These are phyloP conservation scores for Seira musarum DNA, from an alignment of 2,888 invertebrate species.

Conservation along the genomic window DNA sequence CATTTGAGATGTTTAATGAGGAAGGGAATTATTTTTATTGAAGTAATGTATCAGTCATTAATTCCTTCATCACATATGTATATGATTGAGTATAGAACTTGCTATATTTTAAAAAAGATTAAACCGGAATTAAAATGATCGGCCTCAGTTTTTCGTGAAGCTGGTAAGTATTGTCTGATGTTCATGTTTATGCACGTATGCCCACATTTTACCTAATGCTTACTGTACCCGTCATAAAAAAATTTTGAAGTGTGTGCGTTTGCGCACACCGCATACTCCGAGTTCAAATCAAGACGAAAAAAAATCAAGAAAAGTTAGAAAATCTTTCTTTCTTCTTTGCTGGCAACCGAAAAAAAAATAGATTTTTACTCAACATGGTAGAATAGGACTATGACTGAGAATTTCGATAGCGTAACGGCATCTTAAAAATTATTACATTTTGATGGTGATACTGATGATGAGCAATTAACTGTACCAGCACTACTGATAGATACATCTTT, in stretches of 20 bases:
- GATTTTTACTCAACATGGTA: neutral
- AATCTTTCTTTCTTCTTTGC: too few species aligned
- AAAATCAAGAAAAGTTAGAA: too few species aligned
- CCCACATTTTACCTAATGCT: neutral
- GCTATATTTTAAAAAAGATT: neutral
- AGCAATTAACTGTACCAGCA: conserved; percentile 22
- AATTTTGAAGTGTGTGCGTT: too few species aligned
- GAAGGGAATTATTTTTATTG: neutral
- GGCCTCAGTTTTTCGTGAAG: neutral
- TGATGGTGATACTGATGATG: conserved; percentile 18
- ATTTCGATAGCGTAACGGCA: neutral
- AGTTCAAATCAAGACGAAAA: too few species aligned
- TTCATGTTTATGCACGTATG: neutral
- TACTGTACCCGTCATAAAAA: neutral
- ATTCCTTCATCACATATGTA: neutral
- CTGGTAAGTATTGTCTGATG: neutral
- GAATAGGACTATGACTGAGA: conserved; percentile 14
- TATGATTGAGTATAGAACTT: too few species aligned
- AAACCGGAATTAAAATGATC: neutral
- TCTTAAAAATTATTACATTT: neutral
- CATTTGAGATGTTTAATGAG: neutral
- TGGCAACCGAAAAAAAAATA: too few species aligned
- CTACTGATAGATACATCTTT: conserved; percentile 2
- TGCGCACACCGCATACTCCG: too few species aligned
- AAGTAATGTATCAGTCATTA: neutral